Evolutionary conservation across 2,113 vertebrate genomes (phyloP).

Genomic region (Pachyramphus minor): DNA sequence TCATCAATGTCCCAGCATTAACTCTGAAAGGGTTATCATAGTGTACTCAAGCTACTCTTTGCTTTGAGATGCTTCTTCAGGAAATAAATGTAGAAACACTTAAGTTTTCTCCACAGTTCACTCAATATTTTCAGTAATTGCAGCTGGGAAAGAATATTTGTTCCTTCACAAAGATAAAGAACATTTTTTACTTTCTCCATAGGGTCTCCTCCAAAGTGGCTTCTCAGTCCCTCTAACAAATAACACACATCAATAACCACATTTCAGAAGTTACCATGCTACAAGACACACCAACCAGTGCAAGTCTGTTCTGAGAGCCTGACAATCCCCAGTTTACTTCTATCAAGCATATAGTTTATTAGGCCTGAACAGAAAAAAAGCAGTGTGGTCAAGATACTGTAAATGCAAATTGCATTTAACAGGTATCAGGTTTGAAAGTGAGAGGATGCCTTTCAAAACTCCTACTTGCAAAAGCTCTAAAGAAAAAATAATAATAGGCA

Average conservation of each 20-base stretch:
- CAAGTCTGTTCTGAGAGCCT: not conserved
- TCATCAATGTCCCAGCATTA: not conserved
- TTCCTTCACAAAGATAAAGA: not conserved
- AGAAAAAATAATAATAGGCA: not conserved
- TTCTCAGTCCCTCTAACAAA: not conserved
- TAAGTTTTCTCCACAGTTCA: not conserved
- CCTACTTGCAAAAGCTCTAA: conserved; percentile 19
- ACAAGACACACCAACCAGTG: conserved; percentile 21
- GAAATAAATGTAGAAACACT: not conserved
- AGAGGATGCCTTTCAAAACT: not conserved
- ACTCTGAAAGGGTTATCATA: not conserved
- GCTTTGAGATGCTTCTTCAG: not conserved
- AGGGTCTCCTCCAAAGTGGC: not conserved
- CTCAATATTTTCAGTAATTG: not conserved
- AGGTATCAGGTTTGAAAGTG: not conserved
- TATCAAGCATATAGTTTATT: conserved; percentile 14
- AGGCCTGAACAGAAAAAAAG: not conserved
- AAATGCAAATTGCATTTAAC: conserved; percentile 37
- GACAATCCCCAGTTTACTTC: not conserved
- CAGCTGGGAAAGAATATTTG: not conserved
- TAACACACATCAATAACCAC: not conserved
- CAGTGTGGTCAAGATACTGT: not conserved
- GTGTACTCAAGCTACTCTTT: not conserved
- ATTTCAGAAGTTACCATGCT: not conserved
- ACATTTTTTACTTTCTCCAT: not conserved